Evolutionary conservation across 2,797 vertebrate species (phyloP).

Genomic region (Coregonus sp.): DNA sequence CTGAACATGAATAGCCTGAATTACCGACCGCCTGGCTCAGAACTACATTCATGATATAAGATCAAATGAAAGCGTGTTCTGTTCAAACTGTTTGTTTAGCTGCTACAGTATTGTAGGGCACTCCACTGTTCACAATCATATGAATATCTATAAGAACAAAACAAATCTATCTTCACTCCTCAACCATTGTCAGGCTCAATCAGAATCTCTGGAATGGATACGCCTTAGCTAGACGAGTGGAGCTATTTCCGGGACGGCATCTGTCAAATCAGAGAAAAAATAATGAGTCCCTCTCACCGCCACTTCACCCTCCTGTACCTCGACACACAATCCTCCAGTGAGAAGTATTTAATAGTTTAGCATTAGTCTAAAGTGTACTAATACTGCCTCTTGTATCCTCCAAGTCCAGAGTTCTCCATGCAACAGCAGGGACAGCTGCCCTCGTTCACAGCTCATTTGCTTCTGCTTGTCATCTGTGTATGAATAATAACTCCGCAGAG

Average conservation of each 20-base stretch:
- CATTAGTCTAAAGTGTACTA: not conserved
- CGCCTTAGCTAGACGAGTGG: not conserved
- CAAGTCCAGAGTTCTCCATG: conserved; percentile 5
- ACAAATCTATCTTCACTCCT: not conserved
- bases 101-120: too few species aligned
- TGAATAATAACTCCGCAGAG: conserved; percentile 24
- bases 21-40: too few species aligned
- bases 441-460: conserved; percentile 34
- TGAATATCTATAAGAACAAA: too few species aligned
- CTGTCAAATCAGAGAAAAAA: not conserved
- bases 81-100: too few species aligned
- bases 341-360: not conserved
- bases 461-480: conserved; percentile 17
- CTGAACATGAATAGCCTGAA: too few species aligned
- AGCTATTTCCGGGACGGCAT: not conserved
- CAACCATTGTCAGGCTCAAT: not conserved
- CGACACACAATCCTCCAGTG: not conserved
- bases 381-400: conserved; percentile 17
- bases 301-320: not conserved
- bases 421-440: conserved; percentile 16
- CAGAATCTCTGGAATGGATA: not conserved
- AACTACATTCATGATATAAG: too few species aligned
- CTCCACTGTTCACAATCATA: too few species aligned
- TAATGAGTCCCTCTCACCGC: not conserved
- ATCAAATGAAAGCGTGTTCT: too few species aligned